Base-by-base conservation (phyloP, 2,113 vertebrate species). In the Thalassoma bifasciatum region DNA sequence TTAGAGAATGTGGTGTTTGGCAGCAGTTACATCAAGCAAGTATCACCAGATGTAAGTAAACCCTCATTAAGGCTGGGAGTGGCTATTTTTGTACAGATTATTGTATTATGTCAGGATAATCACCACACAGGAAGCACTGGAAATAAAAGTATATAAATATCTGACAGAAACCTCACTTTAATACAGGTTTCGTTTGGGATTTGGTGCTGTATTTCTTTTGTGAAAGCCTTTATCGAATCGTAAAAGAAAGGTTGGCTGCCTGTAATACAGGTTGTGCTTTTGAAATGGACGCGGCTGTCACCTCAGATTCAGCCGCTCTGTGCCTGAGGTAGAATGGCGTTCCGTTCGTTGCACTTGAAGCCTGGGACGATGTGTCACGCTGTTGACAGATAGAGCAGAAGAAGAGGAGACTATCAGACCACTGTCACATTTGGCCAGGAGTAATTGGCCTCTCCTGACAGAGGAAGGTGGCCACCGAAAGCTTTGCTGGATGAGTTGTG, bases 1-100 rank as follows among this genome's bases (percentile, higher is more conserved):
- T 94, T 99, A 83, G 97, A 99, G 93, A 96, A 93, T 16, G 97
- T 99, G 83, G 96, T 99, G 88, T 99, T 98, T 79, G 97, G 98
- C 86, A 95, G 92, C 92, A 96, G 87, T 92, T 98, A 98, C 80
- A 95, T 96, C 77, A 98, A 97, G 84, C 97, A 99, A 87, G 92
- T 97, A 64, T 98, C 97, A 49, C 88, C 96, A 87, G 98, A 99
- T 61, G 98, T 99, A 97, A 97, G 96, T 74, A n/a, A 3, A 21
- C 9, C 2, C 2, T 0, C 47, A 54, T 24, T 23, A 60, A 1
- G 24, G 30, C 21, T 36, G 36, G 10, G 9, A 36, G 17, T n/a
- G 46, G 67, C 23, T 62, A 9, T 60, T 23, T 67, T 12, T 3
- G 37, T 56, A 38, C 36, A 30, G 5, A 49, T 4, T 2, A 42